These are phyloP conservation scores for Neotoma lepida DNA, from an alignment of 2,113 vertebrate species.

Conservation along the genomic window DNA sequence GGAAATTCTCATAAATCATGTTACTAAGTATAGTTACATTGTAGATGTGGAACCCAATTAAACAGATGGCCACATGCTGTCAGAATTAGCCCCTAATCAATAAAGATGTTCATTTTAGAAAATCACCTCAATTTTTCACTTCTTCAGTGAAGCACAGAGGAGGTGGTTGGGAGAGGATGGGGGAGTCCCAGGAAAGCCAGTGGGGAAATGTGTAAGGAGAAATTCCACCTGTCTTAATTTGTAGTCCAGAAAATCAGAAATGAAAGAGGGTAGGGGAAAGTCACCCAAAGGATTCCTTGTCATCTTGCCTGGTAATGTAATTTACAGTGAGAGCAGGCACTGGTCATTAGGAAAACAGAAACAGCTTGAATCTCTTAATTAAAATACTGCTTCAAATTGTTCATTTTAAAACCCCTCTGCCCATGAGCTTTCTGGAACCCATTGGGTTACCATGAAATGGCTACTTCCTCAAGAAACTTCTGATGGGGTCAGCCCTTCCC, in stretches of 20 bases:
- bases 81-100: conserved; percentile 76
- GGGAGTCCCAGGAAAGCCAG: conserved; percentile 60
- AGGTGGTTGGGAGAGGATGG: background rate
- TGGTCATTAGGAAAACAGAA: conserved; percentile 74
- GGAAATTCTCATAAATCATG: conserved; percentile 76
- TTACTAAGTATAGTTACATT: conserved; percentile 81
- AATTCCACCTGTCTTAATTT: conserved; percentile 71
- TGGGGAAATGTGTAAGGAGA: conserved; percentile 50
- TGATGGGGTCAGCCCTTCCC: conserved; percentile 69
- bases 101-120: conserved; percentile 79
- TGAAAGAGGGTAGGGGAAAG: conserved; percentile 32
- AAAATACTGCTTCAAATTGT: conserved; percentile 79
- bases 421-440: conserved; percentile 76
- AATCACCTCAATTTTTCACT: conserved; percentile 78
- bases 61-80: conserved; percentile 81
- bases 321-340: conserved; percentile 76
- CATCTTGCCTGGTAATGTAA: conserved; percentile 69
- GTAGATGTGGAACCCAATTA: conserved; percentile 78
- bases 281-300: conserved; percentile 62
- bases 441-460: conserved; percentile 69
- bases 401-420: conserved; percentile 69
- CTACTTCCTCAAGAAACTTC: conserved; percentile 73
- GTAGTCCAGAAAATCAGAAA: conserved; percentile 67
- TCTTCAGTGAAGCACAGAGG: conserved; percentile 73
- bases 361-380: conserved; percentile 83